phyloP scores from a whole-genome alignment of 2,113 vertebrate species.

The Scatophagus argus region DNA sequence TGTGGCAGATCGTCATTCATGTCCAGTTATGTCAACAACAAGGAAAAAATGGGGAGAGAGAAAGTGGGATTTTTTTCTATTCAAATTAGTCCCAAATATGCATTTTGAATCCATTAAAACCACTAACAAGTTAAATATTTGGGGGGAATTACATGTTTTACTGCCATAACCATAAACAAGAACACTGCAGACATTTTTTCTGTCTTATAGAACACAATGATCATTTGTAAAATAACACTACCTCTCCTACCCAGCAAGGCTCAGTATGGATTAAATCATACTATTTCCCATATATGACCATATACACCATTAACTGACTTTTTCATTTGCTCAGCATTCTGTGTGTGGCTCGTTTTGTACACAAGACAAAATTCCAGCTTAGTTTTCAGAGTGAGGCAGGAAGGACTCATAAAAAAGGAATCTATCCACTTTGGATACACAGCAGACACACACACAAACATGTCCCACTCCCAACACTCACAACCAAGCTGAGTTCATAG shows the following conservation, averaged over 20 bases:
- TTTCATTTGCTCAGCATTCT: conserved; percentile 12
- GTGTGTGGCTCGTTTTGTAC: conserved; percentile 7
- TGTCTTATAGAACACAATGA: conserved; percentile 20
- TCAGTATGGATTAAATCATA: conserved; percentile 15
- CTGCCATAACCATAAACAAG: conserved; percentile 17
- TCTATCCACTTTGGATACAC: conserved; percentile 47
- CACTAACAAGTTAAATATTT: conserved; percentile 1
- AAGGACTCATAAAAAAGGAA: conserved; percentile 59
- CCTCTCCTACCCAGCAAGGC: not conserved
- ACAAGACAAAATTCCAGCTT: conserved; percentile 34
- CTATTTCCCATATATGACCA: conserved; percentile 31
- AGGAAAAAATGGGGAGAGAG: not conserved
- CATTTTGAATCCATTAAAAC: conserved; percentile 18
- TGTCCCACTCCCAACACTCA: conserved; percentile 5
- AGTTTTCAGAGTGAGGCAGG: conserved; percentile 41
- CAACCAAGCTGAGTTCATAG: conserved; percentile 4
- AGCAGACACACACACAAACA: conserved; percentile 43
- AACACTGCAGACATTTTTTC: conserved; percentile 19
- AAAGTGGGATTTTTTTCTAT: not conserved
- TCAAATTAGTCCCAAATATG: conserved; percentile 25
- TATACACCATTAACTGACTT: conserved; percentile 13
- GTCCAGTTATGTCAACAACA: conserved; percentile 48
- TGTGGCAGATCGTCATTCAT: conserved; percentile 56
- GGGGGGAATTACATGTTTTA: conserved; percentile 15
- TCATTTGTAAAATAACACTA: conserved; percentile 35